Conservation (phyloP, 2,888 invertebrate genomes). For the Rhagium mordax region DNA sequence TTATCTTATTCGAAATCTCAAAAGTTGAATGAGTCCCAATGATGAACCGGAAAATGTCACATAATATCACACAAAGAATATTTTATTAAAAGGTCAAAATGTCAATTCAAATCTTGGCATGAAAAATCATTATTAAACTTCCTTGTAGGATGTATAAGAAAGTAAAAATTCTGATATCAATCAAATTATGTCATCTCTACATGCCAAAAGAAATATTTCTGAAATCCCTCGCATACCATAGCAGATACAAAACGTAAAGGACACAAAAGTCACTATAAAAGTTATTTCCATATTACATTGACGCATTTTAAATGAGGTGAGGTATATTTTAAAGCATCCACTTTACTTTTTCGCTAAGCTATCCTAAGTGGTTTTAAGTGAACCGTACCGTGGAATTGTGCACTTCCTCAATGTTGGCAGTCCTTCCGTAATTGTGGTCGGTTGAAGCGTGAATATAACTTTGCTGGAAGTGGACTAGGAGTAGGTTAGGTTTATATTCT, state of each 20-base stretch:
- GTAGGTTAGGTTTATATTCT: constrained; percentile 28
- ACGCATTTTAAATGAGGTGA: constrained; percentile 8
- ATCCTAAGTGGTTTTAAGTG: constrained; percentile 42
- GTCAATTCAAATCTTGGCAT: too few relatives aligned
- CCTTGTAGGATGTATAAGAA: too few relatives aligned
- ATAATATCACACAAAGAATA: too few relatives aligned
- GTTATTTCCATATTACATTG: not conserved
- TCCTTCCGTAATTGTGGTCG: constrained; percentile 47
- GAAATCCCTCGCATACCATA: not conserved
- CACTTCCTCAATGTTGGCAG: constrained; percentile 49
- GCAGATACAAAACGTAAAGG: not conserved
- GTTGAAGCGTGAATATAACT: constrained; percentile 44
- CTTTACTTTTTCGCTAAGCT: constrained; percentile 24
- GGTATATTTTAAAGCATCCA: constrained; percentile 24
- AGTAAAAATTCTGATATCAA: not conserved
- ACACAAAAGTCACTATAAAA: constrained; percentile 9
- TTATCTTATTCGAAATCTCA: too few relatives aligned
- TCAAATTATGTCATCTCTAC: not conserved
- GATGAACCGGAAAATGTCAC: too few relatives aligned
- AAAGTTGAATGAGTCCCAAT: too few relatives aligned
- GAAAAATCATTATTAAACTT: too few relatives aligned
- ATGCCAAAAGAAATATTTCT: not conserved
- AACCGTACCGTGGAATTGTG: constrained; percentile 48
- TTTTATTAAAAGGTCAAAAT: too few relatives aligned
- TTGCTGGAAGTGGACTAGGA: constrained; percentile 20